Conservation (phyloP, 2,888 invertebrate species). For the Blastobasis adustella region DNA sequence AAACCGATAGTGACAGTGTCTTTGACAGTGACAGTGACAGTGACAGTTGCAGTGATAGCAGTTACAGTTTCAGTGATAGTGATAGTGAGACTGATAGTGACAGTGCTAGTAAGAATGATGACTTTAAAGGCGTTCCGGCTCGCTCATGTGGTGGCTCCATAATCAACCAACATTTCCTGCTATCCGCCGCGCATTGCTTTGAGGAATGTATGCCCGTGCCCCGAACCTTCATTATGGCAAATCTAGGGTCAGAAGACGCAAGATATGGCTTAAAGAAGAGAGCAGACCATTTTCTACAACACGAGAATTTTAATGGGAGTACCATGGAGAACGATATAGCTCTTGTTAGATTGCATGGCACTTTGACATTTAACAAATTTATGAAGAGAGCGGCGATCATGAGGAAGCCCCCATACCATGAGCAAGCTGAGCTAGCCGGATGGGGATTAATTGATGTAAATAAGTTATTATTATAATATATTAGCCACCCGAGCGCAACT, state of each 20-base stretch:
- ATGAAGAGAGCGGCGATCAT: conserved; percentile 3
- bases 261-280: conserved; percentile 3
- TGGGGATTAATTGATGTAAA: conserved; percentile 12
- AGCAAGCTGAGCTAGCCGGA: conserved; percentile 3
- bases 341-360: conserved; percentile 8
- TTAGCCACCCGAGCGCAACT: too few relatives aligned
- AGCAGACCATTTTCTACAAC: conserved; percentile 3
- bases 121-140: neutral
- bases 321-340: conserved; percentile 17
- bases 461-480: neutral
- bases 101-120: too few relatives aligned
- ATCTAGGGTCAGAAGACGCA: conserved; percentile 19
- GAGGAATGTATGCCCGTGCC: conserved; percentile 8
- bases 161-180: conserved; percentile 24
- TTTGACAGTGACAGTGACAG: too few relatives aligned
- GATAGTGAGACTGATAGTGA: too few relatives aligned
- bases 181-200: conserved; percentile 35
- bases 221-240: conserved; percentile 3
- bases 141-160: conserved; percentile 27
- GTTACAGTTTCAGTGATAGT: too few relatives aligned
- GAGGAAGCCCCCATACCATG: neutral
- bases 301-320: conserved; percentile 9
- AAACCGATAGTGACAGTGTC: too few relatives aligned
- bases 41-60: too few relatives aligned
- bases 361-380: neutral